Conservation (phyloP, 2,113 vertebrate species). For the Cochlearius cochlearius region DNA sequence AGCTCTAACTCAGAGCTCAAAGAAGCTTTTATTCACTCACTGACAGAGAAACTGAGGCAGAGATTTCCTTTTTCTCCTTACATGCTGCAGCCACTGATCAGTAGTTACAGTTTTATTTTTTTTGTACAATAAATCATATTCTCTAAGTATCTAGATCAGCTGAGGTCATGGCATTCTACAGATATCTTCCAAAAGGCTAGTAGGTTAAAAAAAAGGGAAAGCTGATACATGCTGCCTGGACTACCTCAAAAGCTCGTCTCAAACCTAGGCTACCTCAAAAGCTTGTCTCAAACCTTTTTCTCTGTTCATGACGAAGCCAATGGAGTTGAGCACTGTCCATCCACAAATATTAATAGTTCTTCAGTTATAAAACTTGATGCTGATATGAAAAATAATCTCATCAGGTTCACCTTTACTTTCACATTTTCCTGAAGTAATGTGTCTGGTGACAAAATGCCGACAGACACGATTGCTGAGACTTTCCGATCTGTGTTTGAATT, state of each 20-base stretch:
- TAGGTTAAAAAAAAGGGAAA: not conserved
- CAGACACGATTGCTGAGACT: not conserved
- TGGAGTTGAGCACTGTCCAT: not conserved
- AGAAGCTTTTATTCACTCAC: not conserved
- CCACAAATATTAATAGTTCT: not conserved
- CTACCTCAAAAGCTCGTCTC: not conserved
- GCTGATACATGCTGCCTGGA: not conserved
- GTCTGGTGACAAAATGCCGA: not conserved
- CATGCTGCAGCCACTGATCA: not conserved
- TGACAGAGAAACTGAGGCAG: not conserved
- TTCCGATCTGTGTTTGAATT: not conserved
- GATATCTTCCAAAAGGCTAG: not conserved
- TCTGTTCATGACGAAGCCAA: not conserved
- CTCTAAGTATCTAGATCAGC: not conserved
- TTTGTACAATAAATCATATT: not conserved
- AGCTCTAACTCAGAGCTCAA: not conserved
- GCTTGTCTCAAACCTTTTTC: not conserved
- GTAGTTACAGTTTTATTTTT: not conserved
- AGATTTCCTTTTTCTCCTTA: not conserved
- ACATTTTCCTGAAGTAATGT: not conserved
- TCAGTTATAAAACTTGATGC: not conserved
- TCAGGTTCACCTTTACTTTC: not conserved
- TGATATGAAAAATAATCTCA: not conserved
- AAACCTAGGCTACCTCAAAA: not conserved
- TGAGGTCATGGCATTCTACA: not conserved